A percentile compares a stretch with the other conserved stretches of the same genome.
Evolutionary conservation across 2,113 vertebrate genomes (phyloP).

Genomic region (Muscicapa adusta): DNA sequence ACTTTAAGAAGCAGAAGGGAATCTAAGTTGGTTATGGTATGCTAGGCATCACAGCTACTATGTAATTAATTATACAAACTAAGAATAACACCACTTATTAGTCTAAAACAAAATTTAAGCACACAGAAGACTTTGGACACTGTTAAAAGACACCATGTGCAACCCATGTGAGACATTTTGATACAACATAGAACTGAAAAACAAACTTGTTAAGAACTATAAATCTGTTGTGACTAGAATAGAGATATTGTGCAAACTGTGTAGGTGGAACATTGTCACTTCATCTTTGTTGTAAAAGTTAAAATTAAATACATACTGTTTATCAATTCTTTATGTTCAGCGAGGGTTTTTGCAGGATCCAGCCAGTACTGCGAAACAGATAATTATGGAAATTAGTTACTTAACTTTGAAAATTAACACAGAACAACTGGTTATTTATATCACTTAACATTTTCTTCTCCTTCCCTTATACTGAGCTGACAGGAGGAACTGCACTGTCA

Average conservation of each 20-base stretch:
- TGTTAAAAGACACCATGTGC: neutral
- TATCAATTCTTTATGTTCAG: constrained; percentile 88
- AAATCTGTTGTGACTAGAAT: neutral
- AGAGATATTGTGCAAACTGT: neutral
- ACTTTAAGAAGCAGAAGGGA: neutral
- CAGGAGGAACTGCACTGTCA: neutral
- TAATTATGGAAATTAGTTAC: constrained; percentile 17
- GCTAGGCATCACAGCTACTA: neutral
- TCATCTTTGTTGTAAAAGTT: neutral
- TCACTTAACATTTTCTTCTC: neutral
- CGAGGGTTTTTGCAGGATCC: constrained; percentile 85
- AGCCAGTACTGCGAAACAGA: constrained; percentile 83
- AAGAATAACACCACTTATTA: neutral
- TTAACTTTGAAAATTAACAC: neutral
- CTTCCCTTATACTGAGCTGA: neutral
- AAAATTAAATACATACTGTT: constrained; percentile 81
- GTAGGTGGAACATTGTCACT: neutral
- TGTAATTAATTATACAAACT: neutral
- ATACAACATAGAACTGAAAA: neutral
- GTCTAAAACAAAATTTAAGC: neutral
- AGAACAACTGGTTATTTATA: neutral
- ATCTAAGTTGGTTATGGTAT: neutral
- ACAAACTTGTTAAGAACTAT: neutral
- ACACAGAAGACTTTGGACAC: neutral
- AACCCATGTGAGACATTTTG: neutral